A percentile compares a stretch with the other conserved stretches of the same genome.
phyloP scores from a whole-genome alignment of 2,797 vertebrate species.

The Peromyscus attwateri region DNA sequence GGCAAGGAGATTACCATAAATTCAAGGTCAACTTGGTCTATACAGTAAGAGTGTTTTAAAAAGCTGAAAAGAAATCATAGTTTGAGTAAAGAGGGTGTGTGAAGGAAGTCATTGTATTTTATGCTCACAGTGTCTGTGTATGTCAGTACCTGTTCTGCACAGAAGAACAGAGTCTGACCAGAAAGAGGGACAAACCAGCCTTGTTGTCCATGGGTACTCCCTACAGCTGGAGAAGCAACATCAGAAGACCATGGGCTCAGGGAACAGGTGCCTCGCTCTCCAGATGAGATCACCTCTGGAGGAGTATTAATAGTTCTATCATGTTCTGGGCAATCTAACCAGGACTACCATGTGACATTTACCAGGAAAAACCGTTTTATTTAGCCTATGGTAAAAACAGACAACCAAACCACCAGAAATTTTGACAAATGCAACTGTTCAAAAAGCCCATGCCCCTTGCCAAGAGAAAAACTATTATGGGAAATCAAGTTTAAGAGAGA shows the following conservation, averaged over 20 bases:
- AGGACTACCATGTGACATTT: background rate
- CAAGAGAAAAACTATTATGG: background rate
- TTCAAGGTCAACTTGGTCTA: background rate
- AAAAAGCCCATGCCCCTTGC: background rate
- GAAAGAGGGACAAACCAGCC: background rate
- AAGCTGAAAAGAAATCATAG: background rate
- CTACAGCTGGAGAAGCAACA: background rate
- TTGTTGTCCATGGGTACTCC: background rate
- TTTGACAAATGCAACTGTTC: background rate
- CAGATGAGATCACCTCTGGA: background rate
- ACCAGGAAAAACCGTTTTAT: background rate
- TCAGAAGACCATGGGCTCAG: background rate
- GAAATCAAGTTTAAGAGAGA: background rate
- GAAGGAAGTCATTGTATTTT: background rate
- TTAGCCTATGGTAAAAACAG: background rate
- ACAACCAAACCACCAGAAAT: background rate
- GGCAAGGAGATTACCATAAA: background rate
- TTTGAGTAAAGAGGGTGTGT: background rate
- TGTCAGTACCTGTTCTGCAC: background rate
- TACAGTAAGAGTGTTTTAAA: background rate
- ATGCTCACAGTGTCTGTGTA: background rate
- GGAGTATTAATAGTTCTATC: background rate
- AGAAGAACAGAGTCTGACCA: background rate
- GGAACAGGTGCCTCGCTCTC: background rate
- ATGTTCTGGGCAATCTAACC: background rate